Conservation (phyloP, 2,888 invertebrate genomes). For the Rosalia funebris region DNA sequence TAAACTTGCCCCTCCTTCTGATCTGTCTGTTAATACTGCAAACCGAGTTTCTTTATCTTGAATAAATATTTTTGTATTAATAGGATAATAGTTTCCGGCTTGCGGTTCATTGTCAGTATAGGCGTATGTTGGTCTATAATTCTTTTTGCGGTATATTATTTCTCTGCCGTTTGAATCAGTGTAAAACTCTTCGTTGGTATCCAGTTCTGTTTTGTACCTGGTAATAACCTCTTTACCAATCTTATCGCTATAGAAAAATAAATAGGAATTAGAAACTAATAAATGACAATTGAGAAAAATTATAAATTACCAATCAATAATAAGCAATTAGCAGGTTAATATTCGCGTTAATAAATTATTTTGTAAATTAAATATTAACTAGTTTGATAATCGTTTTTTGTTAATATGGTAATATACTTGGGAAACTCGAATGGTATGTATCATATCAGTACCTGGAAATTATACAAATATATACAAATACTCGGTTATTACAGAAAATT, state of each 20-base stretch:
- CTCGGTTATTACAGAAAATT: too few species aligned
- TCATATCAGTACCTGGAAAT: too few species aligned
- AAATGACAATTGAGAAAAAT: background rate
- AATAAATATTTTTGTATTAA: conserved; percentile 73
- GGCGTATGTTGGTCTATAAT: conserved; percentile 70
- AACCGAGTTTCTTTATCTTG: conserved; percentile 61
- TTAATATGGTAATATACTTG: too few species aligned
- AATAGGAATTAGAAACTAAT: background rate
- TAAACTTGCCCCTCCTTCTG: conserved; percentile 72
- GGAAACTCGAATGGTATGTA: too few species aligned
- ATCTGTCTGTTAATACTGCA: conserved; percentile 70
- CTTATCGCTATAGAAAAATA: conserved; percentile 46
- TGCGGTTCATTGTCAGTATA: conserved; percentile 66
- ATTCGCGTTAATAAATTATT: too few species aligned
- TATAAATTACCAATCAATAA: too few species aligned
- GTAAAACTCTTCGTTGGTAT: conserved; percentile 70
- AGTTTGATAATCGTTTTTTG: too few species aligned
- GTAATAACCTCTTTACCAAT: conserved; percentile 77
- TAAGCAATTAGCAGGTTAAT: too few species aligned
- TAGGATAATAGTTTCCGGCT: conserved; percentile 79
- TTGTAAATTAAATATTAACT: too few species aligned
- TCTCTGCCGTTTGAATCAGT: conserved; percentile 83
- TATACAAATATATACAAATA: too few species aligned
- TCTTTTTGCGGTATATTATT: conserved; percentile 69
- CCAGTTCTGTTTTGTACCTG: conserved; percentile 69